These are phyloP conservation scores for Pseudopleuronectes americanus DNA, from an alignment of 2,797 vertebrate genomes.

Conservation along the genomic window DNA sequence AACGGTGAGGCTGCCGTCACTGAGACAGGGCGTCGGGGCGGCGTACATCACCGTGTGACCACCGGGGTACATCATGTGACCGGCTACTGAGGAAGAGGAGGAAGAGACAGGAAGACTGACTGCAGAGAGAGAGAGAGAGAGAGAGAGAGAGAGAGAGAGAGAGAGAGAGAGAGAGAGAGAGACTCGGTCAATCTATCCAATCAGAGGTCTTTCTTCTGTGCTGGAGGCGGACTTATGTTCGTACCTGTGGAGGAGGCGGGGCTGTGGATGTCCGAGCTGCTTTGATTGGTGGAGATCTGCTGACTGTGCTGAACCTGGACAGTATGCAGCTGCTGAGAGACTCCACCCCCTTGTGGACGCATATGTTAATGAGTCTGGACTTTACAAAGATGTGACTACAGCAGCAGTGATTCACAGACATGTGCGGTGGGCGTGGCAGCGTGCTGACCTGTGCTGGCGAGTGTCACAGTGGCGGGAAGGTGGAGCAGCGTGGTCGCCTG, in stretches of 20 bases:
- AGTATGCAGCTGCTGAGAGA: slow-evolving; percentile 91
- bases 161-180: neutral
- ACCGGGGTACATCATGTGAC: slow-evolving; percentile 96
- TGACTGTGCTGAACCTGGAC: slow-evolving; percentile 91
- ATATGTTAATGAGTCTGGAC: neutral
- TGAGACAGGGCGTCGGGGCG: slow-evolving; percentile 84
- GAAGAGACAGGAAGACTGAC: slow-evolving; percentile 90
- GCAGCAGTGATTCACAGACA: neutral
- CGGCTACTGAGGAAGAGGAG: slow-evolving; percentile 87
- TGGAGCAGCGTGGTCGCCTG: slow-evolving; percentile 77
- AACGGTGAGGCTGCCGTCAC: slow-evolving; percentile 89
- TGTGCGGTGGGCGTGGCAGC: neutral
- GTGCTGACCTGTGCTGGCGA: slow-evolving; percentile 75
- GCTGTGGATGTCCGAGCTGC: slow-evolving; percentile 89
- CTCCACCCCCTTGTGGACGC: slow-evolving; percentile 81
- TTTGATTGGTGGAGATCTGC: slow-evolving; percentile 84
- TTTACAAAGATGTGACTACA: neutral
- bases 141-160: too few species aligned
- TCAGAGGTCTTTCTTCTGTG: neutral
- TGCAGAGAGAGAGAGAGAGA: slow-evolving; percentile 54
- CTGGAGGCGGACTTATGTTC: neutral
- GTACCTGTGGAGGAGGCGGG: slow-evolving; percentile 89
- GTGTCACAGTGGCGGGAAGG: slow-evolving; percentile 78
- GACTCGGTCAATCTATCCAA: neutral
- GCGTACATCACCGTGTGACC: slow-evolving; percentile 93